A percentile compares a stretch with the other conserved stretches of the same genome.
phyloP scores from a whole-genome alignment of 92 coral and sea anemone species.

The Porites divaricata region DNA sequence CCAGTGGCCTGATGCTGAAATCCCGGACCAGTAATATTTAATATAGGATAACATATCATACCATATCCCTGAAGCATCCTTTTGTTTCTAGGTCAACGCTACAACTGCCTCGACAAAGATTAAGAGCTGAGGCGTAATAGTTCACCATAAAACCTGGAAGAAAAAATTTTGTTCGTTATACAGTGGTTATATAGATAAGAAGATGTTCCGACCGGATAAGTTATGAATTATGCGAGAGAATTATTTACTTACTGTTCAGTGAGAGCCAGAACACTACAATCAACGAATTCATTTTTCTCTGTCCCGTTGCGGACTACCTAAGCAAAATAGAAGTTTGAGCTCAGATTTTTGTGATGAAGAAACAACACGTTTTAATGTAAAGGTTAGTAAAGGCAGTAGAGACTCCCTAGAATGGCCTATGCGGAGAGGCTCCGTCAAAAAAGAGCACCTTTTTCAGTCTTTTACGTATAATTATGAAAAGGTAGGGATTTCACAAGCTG shows the following conservation, averaged over 20 bases:
- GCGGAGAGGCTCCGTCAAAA: no score
- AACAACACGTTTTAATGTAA: not conserved
- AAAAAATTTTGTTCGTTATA: not conserved
- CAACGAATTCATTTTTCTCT: not conserved
- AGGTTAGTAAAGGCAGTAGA: not conserved
- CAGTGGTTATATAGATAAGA: not conserved
- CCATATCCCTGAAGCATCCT: conserved; percentile 75
- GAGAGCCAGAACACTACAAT: not conserved
- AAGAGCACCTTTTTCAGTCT: no score
- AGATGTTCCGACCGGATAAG: no score
- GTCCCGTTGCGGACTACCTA: not conserved
- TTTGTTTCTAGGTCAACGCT: conserved; percentile 46
- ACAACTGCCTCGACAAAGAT: conserved; percentile 48
- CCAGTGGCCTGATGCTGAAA: not conserved
- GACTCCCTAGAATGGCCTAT: no score
- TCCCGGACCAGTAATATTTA: not conserved
- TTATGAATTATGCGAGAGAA: no score
- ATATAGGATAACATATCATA: not conserved
- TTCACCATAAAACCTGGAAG: not conserved
- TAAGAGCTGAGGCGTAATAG: not conserved
- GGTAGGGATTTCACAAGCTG: no score
- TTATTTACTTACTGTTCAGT: not conserved
- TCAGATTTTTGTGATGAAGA: not conserved
- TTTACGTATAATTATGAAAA: no score
- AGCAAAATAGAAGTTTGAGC: not conserved